Conservation (phyloP, 2,888 invertebrate species). For the Nycteola revayana region DNA sequence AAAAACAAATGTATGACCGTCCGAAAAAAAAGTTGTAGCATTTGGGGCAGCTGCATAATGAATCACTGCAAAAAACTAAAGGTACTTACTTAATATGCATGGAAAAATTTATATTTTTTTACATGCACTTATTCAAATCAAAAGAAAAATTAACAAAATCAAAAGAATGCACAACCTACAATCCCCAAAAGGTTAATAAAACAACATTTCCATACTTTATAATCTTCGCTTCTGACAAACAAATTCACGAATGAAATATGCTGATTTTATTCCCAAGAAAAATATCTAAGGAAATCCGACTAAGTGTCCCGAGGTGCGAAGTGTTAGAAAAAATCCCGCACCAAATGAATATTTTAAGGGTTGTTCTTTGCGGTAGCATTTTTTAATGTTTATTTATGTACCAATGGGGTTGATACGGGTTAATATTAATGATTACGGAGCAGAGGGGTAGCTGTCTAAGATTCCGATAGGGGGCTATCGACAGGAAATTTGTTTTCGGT, state of each 20-base stretch:
- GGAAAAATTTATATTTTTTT: no score
- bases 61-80: no score
- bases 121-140: background rate
- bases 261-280: slow-evolving; percentile 32
- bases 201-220: slow-evolving; percentile 30
- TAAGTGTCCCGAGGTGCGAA: slow-evolving; percentile 35
- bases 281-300: slow-evolving; percentile 12
- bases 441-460: slow-evolving; percentile 20
- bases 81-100: no score
- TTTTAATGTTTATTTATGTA: slow-evolving; percentile 41
- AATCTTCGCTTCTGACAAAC: slow-evolving; percentile 35
- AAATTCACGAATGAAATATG: slow-evolving; percentile 39
- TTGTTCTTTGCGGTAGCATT: slow-evolving; percentile 33
- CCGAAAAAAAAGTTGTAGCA: no score
- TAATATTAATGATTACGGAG: slow-evolving; percentile 37
- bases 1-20: no score
- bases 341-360: slow-evolving; percentile 35
- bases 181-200: slow-evolving; percentile 23
- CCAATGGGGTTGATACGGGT: slow-evolving; percentile 36
- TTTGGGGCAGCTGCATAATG: no score
- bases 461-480: slow-evolving; percentile 28
- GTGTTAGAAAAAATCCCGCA: slow-evolving; percentile 32
- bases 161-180: slow-evolving; percentile 11
- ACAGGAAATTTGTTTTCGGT: slow-evolving; percentile 29
- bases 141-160: slow-evolving; percentile 3